These are phyloP conservation scores for Psittacula echo DNA, from an alignment of 2,797 vertebrate species.

Conservation along the genomic window DNA sequence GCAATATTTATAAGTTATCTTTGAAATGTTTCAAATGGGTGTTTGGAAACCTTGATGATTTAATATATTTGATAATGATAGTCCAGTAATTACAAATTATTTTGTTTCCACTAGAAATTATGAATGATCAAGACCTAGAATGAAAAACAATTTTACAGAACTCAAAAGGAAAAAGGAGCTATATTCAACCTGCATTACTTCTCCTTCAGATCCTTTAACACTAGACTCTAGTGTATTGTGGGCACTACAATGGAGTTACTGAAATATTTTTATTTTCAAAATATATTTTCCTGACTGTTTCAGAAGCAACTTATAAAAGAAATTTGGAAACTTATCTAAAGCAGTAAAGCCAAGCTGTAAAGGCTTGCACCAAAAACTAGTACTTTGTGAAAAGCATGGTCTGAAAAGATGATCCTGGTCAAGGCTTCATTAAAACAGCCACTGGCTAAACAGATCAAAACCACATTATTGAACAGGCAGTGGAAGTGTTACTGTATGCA, in stretches of 20 bases:
- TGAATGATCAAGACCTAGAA: background rate
- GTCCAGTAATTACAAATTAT: background rate
- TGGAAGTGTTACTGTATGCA: background rate
- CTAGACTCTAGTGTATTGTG: background rate
- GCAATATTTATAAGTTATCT: constrained; percentile 10
- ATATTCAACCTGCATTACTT: background rate
- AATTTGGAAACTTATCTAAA: background rate
- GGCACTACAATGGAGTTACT: background rate
- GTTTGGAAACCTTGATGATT: background rate
- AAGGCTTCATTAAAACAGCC: background rate
- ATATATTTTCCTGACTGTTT: background rate
- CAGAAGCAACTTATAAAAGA: background rate
- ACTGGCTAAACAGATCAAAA: background rate
- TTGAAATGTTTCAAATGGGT: background rate
- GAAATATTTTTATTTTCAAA: background rate
- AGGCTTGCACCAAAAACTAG: background rate
- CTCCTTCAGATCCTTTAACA: background rate
- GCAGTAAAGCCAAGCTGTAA: background rate
- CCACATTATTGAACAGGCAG: background rate
- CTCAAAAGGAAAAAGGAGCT: background rate
- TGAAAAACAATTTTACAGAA: background rate
- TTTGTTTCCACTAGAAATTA: background rate
- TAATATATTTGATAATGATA: background rate
- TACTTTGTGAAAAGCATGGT: background rate
- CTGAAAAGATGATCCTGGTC: background rate